A percentile compares a stretch with the other conserved stretches of the same genome.
Evolutionary conservation across 1,140 invertebrate genomes (phyloP).

Genomic region (Asbolus verrucosus): DNA sequence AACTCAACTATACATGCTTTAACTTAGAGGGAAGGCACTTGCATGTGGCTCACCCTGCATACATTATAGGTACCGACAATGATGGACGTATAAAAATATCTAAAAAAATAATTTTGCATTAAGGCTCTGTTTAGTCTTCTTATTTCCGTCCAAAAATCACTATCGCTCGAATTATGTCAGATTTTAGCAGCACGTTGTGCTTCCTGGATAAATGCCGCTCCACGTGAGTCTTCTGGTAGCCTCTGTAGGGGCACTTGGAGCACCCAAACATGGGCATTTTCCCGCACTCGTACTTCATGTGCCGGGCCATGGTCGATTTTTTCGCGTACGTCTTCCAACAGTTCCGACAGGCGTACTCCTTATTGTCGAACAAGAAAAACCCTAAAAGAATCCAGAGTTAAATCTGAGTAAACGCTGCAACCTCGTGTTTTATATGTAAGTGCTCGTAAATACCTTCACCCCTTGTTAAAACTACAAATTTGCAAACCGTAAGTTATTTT

Average conservation of each 20-base stretch:
- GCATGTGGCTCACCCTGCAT: neutral
- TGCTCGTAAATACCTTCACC: constrained; percentile 22
- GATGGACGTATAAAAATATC: constrained; percentile 15
- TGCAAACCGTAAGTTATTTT: neutral
- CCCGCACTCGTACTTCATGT: constrained; percentile 78
- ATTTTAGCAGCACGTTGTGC: constrained; percentile 52
- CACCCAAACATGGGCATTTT: constrained; percentile 76
- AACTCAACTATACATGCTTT: constrained; percentile 7
- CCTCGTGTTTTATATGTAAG: constrained; percentile 3
- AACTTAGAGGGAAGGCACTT: too few relatives aligned
- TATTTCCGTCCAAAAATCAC: constrained; percentile 44
- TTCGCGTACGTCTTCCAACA: constrained; percentile 72
- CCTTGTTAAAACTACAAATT: constrained; percentile 15
- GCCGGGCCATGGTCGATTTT: constrained; percentile 71
- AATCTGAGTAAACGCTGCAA: neutral
- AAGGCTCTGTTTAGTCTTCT: constrained; percentile 8
- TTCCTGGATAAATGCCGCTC: constrained; percentile 62
- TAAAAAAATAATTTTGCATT: neutral
- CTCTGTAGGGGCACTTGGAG: constrained; percentile 67
- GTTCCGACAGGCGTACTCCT: constrained; percentile 59
- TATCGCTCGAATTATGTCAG: constrained; percentile 50
- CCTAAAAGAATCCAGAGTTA: constrained; percentile 6
- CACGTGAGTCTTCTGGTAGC: constrained; percentile 67
- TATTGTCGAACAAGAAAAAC: constrained; percentile 45
- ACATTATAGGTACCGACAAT: neutral